phyloP scores from a whole-genome alignment of 2,888 invertebrate genomes.

The Pinctada fucata region DNA sequence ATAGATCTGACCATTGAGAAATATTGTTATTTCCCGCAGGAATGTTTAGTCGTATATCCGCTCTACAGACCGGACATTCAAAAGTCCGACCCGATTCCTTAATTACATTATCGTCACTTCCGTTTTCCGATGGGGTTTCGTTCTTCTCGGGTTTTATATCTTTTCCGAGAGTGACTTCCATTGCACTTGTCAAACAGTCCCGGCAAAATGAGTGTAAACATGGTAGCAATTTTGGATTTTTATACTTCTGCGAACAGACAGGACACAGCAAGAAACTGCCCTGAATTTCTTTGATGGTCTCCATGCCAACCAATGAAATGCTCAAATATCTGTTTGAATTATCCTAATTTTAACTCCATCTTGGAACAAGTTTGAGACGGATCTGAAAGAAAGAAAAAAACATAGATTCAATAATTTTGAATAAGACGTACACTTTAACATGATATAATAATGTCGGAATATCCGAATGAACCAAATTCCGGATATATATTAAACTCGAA shows the following conservation, averaged over 20 bases:
- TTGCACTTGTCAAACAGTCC: constrained; percentile 42
- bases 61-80: constrained; percentile 52
- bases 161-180: constrained; percentile 18
- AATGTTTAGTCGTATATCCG: constrained; percentile 47
- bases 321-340: no score
- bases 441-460: no score
- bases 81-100: constrained; percentile 33
- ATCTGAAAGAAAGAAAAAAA: no score
- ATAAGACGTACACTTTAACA: no score
- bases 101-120: constrained; percentile 11
- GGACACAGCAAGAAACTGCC: constrained; percentile 57
- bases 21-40: constrained; percentile 47
- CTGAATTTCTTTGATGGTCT: constrained; percentile 53
- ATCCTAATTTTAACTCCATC: no score
- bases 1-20: constrained; percentile 45
- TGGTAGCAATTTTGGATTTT: constrained; percentile 51
- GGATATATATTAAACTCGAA: no score
- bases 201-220: constrained; percentile 58
- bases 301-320: constrained; percentile 33
- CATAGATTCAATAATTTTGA: no score
- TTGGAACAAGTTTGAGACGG: no score
- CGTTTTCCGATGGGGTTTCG: constrained; percentile 19
- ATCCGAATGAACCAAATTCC: no score
- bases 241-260: constrained; percentile 52
- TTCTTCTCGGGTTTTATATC: constrained; percentile 20